phyloP scores from a whole-genome alignment of 2,797 vertebrate genomes.

The Sternotherus odoratus region DNA sequence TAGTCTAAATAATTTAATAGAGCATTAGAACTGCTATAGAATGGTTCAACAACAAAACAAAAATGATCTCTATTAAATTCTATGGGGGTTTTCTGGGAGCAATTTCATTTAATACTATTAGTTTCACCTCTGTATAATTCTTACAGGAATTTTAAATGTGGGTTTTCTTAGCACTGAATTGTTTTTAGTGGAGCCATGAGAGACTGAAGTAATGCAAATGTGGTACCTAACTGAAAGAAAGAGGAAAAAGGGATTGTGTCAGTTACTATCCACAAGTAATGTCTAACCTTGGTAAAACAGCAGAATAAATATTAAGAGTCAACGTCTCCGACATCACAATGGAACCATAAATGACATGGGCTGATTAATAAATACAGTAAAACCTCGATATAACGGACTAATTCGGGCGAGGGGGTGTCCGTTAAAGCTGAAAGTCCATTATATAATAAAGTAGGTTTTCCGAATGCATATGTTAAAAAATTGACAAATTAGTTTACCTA shows the following conservation, averaged over 20 bases:
- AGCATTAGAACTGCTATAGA: not conserved
- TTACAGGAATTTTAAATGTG: not conserved
- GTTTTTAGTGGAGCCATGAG: not conserved
- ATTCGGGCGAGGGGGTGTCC: too few relatives aligned
- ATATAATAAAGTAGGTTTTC: too few relatives aligned
- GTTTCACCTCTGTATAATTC: not conserved
- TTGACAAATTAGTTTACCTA: too few relatives aligned
- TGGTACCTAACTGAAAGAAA: not conserved
- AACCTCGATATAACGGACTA: too few relatives aligned
- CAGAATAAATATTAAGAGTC: not conserved
- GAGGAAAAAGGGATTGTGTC: rapidly evolving
- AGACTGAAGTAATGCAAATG: not conserved
- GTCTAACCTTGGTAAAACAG: not conserved
- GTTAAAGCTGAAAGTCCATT: too few relatives aligned
- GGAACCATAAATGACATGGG: not conserved
- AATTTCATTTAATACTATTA: not conserved
- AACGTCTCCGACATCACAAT: rapidly evolving
- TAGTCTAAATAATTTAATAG: not conserved
- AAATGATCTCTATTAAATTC: not conserved
- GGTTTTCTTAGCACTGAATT: not conserved
- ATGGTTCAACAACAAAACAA: not conserved
- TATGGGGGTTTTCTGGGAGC: not conserved
- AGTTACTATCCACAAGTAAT: not conserved
- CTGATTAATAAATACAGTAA: too few relatives aligned
- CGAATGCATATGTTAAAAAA: too few relatives aligned